Evolutionary conservation across 2,113 vertebrate species (phyloP), one percentile per base, ranked within the genome.

Genomic region (Pluvianellus socialis): DNA sequence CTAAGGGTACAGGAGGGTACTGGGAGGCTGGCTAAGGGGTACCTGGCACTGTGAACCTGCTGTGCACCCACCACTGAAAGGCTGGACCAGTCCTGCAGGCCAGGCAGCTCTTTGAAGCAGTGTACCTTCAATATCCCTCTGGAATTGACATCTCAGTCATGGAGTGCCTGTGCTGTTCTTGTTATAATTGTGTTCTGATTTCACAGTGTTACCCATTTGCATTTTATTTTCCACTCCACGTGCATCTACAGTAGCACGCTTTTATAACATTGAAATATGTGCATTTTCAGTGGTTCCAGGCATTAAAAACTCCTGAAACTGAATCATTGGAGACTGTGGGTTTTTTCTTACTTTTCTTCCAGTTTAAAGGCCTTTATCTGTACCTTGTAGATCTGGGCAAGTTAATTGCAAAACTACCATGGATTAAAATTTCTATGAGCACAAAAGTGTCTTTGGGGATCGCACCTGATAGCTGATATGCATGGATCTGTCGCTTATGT

Each of bases 51-150:
- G 24, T 45, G 50, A 80, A 45, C 21, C 26, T 53, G 3, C 49
- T 74, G 44, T 47, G 45, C 12, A 55, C 7, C 58, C 12, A 55
- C 7, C 58, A 14, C 35, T 27, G 24, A 63, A 45, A n/a, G 50
- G 26, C 17, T 2, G 0, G 30, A 42, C 23, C 0, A 0, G 32
- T 66, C 32, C 40, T 77, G 42, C n/a, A 75, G 74, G 24, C 45
- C 6, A 23, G 7, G 10, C n/a, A 30, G 30, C n/a, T 65, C 17
- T 71, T 80, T 59, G 73, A 65, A 79, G 71, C n/a, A 45, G 28
- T 58, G 27, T 38, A 47, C 53, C 53, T 88, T 72, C 63, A 63
- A 0, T 56, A 62, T 55, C 35, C 16, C 75, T 66, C 63, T 91
- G 74, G n/a, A 75, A 70, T 2, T 50, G 45, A 50, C 28, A 17